phyloP scores from a whole-genome alignment of 1,140 invertebrate species.

The Papilio helenus region DNA sequence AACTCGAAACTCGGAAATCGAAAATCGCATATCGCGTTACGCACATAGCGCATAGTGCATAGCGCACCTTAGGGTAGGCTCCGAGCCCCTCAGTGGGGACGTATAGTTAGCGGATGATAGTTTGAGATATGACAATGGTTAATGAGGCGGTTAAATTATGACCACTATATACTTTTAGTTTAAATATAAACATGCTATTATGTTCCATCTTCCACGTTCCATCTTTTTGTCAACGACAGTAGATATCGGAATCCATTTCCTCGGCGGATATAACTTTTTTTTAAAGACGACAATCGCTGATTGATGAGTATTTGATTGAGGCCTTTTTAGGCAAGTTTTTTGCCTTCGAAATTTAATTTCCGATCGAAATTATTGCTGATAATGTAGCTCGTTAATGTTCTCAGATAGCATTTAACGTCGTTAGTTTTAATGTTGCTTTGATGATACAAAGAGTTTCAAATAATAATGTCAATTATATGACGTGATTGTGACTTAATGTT shows the following conservation, averaged over 20 bases:
- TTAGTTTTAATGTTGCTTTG: neutral
- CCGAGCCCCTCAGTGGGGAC: too few relatives aligned
- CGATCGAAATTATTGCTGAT: constrained; percentile 11
- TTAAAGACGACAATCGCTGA: constrained; percentile 27
- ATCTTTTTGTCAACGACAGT: constrained; percentile 8
- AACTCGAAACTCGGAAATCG: too few relatives aligned
- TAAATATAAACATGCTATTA: neutral
- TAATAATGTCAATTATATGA: too few relatives aligned
- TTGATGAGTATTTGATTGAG: constrained; percentile 32
- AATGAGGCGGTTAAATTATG: too few relatives aligned
- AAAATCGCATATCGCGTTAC: too few relatives aligned
- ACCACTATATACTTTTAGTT: neutral
- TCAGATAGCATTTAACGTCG: neutral
- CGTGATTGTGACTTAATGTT: too few relatives aligned
- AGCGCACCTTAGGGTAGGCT: too few relatives aligned
- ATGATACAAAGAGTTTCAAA: neutral
- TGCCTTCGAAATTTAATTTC: constrained; percentile 14
- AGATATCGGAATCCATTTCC: constrained; percentile 23
- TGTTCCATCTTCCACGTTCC: too few relatives aligned
- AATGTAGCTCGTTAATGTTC: constrained; percentile 7
- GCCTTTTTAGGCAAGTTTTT: constrained; percentile 8
- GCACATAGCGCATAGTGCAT: too few relatives aligned
- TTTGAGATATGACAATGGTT: too few relatives aligned
- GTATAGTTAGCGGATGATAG: too few relatives aligned
- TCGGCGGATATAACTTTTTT: constrained; percentile 27